Evolutionary conservation across 2,888 invertebrate species (phyloP).

Genomic region (Chaetoderma sp.): DNA sequence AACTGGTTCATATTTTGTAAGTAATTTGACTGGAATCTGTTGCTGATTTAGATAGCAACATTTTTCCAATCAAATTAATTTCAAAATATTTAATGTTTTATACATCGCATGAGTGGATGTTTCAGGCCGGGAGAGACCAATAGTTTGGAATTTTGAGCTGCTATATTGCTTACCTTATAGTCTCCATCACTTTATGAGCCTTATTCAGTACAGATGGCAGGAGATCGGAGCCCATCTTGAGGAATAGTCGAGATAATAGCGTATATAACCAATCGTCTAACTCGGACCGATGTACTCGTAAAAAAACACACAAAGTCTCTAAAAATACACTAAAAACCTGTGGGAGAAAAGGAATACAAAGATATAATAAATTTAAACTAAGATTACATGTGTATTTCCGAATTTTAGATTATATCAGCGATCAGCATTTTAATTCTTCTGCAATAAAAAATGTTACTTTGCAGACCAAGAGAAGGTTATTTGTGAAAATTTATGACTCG

Average conservation of each 20-base stretch:
- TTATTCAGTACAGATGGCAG: constrained; percentile 92
- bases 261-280: constrained; percentile 94
- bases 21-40: neutral
- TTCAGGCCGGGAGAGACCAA: no score
- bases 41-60: neutral
- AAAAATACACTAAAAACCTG: constrained; percentile 90
- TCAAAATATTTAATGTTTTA: no score
- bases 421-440: no score
- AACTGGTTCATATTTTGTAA: neutral
- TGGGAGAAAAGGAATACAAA: neutral
- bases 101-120: no score
- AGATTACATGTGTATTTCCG: neutral
- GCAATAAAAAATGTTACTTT: no score
- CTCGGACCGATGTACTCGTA: constrained; percentile 87
- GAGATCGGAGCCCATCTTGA: constrained; percentile 91
- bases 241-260: constrained; percentile 86
- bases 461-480: no score
- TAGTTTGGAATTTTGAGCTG: neutral
- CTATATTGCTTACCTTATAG: constrained; percentile 59
- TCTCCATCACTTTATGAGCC: constrained; percentile 72
- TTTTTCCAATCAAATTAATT: neutral
- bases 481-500: no score
- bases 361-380: neutral
- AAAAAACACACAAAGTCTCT: constrained; percentile 91
- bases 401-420: no score